A percentile compares a stretch with the other conserved stretches of the same genome.
Conservation (phyloP, 2,797 vertebrate genomes). For the Cryptoprocta ferox region DNA sequence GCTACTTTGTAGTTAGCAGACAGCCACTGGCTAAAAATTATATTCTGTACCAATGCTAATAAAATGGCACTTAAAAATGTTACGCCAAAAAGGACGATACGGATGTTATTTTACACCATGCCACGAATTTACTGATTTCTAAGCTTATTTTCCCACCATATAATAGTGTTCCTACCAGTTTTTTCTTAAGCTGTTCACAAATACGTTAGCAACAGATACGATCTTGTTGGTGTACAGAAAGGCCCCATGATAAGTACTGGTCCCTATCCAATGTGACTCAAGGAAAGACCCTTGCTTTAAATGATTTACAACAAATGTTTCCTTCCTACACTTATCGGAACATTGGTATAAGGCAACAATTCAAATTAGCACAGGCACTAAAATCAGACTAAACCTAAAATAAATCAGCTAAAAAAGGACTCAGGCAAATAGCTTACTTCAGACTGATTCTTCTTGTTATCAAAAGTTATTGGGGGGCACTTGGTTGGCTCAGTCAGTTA, state of each 20-base stretch:
- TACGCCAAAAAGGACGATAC: not conserved
- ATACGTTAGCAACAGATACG: not conserved
- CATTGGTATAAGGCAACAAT: not conserved
- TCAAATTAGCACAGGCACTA: not conserved
- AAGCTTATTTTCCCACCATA: not conserved
- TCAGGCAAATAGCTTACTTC: not conserved
- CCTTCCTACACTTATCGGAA: not conserved
- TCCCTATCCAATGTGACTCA: not conserved
- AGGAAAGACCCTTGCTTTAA: not conserved
- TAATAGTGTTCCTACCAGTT: not conserved
- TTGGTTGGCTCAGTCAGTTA: too few relatives aligned
- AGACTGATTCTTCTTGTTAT: not conserved
- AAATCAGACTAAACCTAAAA: not conserved
- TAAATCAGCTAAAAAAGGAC: not conserved
- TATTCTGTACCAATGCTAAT: not conserved
- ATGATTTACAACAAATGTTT: not conserved
- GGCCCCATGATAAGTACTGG: not conserved
- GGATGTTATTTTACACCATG: not conserved
- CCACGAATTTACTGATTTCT: not conserved
- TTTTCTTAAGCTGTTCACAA: not conserved
- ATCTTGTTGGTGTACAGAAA: not conserved
- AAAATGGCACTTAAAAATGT: not conserved
- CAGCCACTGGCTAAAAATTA: not conserved
- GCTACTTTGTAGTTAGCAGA: constrained; percentile 59
- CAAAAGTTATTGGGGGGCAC: not conserved